Base-by-base conservation (phyloP, 2,888 invertebrate genomes). In the Drosophila rellima region DNA sequence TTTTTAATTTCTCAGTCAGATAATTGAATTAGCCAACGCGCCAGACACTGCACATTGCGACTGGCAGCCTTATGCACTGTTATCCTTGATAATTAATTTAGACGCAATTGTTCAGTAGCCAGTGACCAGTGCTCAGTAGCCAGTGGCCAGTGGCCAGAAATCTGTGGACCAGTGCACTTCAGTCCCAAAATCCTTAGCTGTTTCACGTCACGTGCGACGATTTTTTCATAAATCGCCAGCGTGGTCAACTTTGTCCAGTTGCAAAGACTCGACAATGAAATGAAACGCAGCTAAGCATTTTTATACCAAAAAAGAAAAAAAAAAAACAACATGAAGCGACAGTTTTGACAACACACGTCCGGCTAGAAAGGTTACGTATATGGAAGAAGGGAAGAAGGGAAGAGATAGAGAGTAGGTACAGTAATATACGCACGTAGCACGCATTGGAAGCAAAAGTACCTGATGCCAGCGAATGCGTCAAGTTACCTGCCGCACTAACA, bases 21-120 rank as follows among this genome's bases (percentile, higher is more conserved):
- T 90, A 85, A 85, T 85, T 85, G 85, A 85, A 85, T 85, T 89
- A 80, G 81, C 83, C 80, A 56, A 42, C 55, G 64, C 64, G 62
- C 31, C 71, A 69, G 80, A 55, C 80, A 42, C 44, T 50, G 70
- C 66, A 52, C 60, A 44, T 50, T 60, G 65, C 45, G 50, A 55
- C 47, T 17, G 33, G 20, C 42, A 64, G 65, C 85, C 78, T 62
- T 73, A 78, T 74, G 64, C 82, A 48, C 74, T 73, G 85, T 84
- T 91, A 82, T 88, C 82, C 82, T 88, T 78, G 89, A 81, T 90
- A 87, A 90, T 87, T 87, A 87, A 87, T 90, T 87, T 87, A 83
- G 79, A 79, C 81, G 87, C 87, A 83, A 86, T 79, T 83, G 83
- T 82, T 62, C 71, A 62, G 65, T 59, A 56, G 60, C 40, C 72